Conservation (phyloP, 2,797 vertebrate genomes). For the Smutsia temminckii region DNA sequence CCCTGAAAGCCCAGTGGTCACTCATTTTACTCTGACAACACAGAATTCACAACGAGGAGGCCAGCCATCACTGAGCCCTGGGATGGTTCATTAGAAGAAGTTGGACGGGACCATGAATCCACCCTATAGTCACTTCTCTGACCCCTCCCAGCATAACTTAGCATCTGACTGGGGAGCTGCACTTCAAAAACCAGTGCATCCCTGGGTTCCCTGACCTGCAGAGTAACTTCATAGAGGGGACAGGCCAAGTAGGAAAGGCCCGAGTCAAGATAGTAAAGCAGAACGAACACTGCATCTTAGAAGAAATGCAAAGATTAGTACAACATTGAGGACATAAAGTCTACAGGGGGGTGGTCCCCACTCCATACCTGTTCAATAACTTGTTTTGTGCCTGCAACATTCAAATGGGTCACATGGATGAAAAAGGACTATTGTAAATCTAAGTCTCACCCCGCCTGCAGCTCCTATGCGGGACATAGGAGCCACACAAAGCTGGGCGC, state of each 20-base stretch:
- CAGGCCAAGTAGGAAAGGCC: neutral
- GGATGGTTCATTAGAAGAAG: neutral
- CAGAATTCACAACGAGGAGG: neutral
- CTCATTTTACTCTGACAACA: neutral
- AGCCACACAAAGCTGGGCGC: neutral
- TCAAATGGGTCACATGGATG: accelerated
- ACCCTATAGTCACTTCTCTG: neutral
- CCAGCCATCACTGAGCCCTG: neutral
- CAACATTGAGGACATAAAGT: neutral
- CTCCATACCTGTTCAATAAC: neutral
- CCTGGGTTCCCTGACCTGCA: neutral
- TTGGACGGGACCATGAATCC: neutral
- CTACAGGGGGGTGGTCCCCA: too few species aligned
- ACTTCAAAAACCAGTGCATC: neutral
- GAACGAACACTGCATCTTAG: neutral
- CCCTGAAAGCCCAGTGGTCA: neutral
- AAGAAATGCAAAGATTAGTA: neutral
- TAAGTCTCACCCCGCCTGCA: neutral
- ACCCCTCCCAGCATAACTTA: neutral
- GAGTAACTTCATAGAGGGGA: neutral
- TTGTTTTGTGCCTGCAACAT: neutral
- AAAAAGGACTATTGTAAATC: neutral
- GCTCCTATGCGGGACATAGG: accelerated
- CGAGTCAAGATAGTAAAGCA: neutral
- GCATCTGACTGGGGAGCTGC: neutral